Conservation (phyloP, 2,113 vertebrate species). For the Phylloscopus whistleri region DNA sequence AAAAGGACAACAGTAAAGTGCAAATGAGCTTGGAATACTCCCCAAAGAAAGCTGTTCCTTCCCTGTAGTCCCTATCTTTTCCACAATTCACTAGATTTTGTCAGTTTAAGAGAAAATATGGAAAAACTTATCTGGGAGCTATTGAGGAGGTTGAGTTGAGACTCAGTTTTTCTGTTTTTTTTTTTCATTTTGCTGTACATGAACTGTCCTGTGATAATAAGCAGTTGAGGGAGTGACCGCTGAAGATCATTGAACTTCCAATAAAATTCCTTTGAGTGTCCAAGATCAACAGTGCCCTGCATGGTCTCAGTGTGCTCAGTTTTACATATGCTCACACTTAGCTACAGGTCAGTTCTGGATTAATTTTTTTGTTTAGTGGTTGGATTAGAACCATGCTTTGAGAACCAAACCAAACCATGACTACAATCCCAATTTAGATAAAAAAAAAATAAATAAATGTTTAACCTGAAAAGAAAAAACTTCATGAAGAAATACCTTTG, state of each 20-base stretch:
- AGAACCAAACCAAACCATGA: neutral
- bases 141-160: neutral
- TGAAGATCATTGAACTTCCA: slow-evolving; percentile 9
- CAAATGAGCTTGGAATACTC: neutral
- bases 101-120: neutral
- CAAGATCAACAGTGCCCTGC: neutral
- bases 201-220: neutral
- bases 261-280: neutral
- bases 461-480: neutral
- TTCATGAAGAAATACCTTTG: neutral
- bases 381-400: neutral
- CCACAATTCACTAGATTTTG: neutral
- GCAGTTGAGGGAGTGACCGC: neutral
- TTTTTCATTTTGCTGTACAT: neutral
- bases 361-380: neutral
- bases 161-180: neutral
- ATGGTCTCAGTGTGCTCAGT: neutral
- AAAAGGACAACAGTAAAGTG: neutral
- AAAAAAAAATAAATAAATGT: neutral
- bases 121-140: neutral
- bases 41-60: neutral
- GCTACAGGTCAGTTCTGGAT: neutral
- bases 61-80: neutral
- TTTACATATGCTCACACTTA: neutral
- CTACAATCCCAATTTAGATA: neutral